phyloP scores from a whole-genome alignment of 2,888 invertebrate species.

The Saturnia japonica region DNA sequence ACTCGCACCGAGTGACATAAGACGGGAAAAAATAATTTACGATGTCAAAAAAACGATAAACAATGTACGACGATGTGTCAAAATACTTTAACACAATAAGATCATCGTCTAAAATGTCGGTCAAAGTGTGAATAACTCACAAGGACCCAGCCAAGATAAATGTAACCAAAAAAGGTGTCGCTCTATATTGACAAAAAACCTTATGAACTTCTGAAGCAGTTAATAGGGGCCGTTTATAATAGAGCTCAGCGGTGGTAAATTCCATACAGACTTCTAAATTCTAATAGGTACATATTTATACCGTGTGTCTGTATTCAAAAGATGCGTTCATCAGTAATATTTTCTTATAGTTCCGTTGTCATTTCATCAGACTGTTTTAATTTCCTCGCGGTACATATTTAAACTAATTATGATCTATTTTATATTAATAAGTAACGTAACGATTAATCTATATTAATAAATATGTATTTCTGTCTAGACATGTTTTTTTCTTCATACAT shows the following conservation, averaged over 20 bases:
- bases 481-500: not conserved
- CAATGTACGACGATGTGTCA: slow-evolving; percentile 77
- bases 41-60: slow-evolving; percentile 62
- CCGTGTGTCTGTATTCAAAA: slow-evolving; percentile 57
- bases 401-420: not conserved
- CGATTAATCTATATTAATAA: not conserved
- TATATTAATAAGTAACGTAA: not conserved
- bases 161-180: slow-evolving; percentile 59
- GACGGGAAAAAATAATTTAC: slow-evolving; percentile 66
- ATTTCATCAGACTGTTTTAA: slow-evolving; percentile 36
- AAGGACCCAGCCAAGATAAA: slow-evolving; percentile 48
- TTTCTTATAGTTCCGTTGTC: slow-evolving; percentile 40
- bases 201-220: slow-evolving; percentile 81
- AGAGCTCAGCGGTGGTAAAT: slow-evolving; percentile 56
- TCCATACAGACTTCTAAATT: slow-evolving; percentile 59
- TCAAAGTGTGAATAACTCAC: slow-evolving; percentile 51
- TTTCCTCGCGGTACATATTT: not conserved
- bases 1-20: slow-evolving; percentile 37
- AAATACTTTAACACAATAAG: slow-evolving; percentile 72
- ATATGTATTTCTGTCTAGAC: not conserved
- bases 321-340: slow-evolving; percentile 46
- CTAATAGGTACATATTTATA: slow-evolving; percentile 69
- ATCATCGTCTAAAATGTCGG: slow-evolving; percentile 53
- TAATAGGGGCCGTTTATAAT: slow-evolving; percentile 67
- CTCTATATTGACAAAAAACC: slow-evolving; percentile 58